Evolutionary conservation across 2,888 invertebrate species (phyloP).

Genomic region (Anagyrus pseudococci): DNA sequence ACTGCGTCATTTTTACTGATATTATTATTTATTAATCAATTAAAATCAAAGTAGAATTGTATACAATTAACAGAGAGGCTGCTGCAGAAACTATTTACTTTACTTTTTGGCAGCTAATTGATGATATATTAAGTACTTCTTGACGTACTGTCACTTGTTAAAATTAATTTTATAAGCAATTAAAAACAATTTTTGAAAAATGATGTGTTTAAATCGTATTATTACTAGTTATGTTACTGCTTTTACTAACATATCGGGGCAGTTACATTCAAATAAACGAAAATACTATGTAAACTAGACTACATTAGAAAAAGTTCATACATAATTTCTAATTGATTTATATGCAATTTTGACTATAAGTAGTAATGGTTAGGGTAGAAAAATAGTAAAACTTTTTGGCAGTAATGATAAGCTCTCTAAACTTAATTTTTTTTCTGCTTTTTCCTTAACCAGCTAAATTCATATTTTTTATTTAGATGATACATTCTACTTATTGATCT

Average conservation of each 20-base stretch:
- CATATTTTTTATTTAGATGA: too few relatives aligned
- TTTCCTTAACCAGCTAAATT: too few relatives aligned
- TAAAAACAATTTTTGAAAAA: constrained; percentile 9
- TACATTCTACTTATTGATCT: too few relatives aligned
- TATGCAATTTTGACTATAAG: constrained; percentile 30
- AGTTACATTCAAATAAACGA: constrained; percentile 18
- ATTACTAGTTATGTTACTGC: constrained; percentile 6
- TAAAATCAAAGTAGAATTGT: not conserved
- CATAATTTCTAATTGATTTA: constrained; percentile 31
- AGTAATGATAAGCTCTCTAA: too few relatives aligned
- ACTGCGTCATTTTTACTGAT: constrained; percentile 5
- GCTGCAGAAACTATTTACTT: constrained; percentile 7
- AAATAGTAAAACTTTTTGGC: too few relatives aligned
- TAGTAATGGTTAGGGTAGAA: constrained; percentile 11
- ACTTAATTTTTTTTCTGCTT: too few relatives aligned
- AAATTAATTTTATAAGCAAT: constrained; percentile 2
- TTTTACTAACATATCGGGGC: constrained; percentile 15
- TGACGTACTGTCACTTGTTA: constrained; percentile 9
- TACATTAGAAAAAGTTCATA: constrained; percentile 20
- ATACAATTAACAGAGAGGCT: constrained; percentile 7
- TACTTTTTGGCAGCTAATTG: constrained; percentile 10
- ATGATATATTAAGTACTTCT: constrained; percentile 9
- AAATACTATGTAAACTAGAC: constrained; percentile 7
- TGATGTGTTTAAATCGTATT: constrained; percentile 9
- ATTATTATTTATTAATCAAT: constrained; percentile 27